Conservation (phyloP, 2,888 invertebrate genomes). For the Cancer borealis region DNA sequence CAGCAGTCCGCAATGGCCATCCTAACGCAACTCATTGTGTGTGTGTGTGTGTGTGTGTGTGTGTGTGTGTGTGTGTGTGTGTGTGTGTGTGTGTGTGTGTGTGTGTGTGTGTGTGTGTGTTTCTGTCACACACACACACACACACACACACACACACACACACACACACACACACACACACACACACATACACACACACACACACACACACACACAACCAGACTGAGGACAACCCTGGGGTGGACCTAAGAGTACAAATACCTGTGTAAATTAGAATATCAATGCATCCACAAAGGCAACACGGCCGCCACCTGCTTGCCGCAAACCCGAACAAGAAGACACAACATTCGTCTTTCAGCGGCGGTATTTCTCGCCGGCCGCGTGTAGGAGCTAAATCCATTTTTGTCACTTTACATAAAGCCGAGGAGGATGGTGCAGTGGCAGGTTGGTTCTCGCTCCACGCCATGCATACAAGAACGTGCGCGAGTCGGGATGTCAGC, state of each 20-base stretch:
- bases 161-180: background rate
- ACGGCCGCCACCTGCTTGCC: constrained; percentile 31
- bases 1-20: constrained; percentile 50
- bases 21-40: constrained; percentile 56
- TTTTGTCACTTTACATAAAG: constrained; percentile 64
- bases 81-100: background rate
- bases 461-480: constrained; percentile 67
- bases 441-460: constrained; percentile 11
- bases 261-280: constrained; percentile 42
- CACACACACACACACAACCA: background rate
- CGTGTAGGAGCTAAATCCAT: constrained; percentile 60
- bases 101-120: background rate
- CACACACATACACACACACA: background rate
- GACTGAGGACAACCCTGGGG: background rate
- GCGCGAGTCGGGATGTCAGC: constrained; percentile 51
- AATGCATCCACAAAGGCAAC: background rate
- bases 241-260: background rate
- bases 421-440: constrained; percentile 28
- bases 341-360: constrained; percentile 52
- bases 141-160: constrained; percentile 16
- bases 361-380: constrained; percentile 29
- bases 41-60: constrained; percentile 57
- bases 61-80: constrained; percentile 35
- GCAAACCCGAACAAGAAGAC: constrained; percentile 37
- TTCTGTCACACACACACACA: constrained; percentile 18